phyloP scores from a whole-genome alignment of 2,888 invertebrate species.

The Ptychoptera contaminata region DNA sequence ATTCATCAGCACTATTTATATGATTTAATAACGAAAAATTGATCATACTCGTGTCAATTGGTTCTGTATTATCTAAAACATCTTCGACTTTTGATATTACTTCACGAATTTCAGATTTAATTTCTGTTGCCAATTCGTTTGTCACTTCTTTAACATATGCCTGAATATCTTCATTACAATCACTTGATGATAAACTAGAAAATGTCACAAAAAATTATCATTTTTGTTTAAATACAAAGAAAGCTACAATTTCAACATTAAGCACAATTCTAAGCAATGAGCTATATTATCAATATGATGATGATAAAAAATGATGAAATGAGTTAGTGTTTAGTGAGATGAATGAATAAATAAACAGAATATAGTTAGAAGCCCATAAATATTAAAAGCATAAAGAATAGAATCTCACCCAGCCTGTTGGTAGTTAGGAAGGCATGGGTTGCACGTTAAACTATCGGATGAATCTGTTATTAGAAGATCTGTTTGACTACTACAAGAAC shows the following conservation, averaged over 20 bases:
- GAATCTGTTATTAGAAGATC: constrained; percentile 34
- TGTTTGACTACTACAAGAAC: constrained; percentile 51
- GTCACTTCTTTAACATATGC: constrained; percentile 66
- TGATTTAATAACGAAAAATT: constrained; percentile 9
- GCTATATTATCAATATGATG: too few relatives aligned
- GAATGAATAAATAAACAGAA: too few relatives aligned
- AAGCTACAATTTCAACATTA: background rate
- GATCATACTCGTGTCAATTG: constrained; percentile 32
- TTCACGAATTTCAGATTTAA: constrained; percentile 65
- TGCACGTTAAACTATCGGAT: background rate
- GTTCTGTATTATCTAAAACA: constrained; percentile 53
- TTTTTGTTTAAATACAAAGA: background rate
- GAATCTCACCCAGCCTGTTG: too few relatives aligned
- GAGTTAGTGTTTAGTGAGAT: too few relatives aligned
- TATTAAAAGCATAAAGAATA: too few relatives aligned
- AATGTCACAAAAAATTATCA: background rate
- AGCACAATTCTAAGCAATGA: too few relatives aligned
- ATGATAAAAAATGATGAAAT: too few relatives aligned
- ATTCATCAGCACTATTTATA: constrained; percentile 2
- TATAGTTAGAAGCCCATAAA: too few relatives aligned
- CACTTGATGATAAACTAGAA: constrained; percentile 19
- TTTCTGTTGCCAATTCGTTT: constrained; percentile 61
- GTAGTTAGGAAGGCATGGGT: too few relatives aligned
- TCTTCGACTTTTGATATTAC: constrained; percentile 68
- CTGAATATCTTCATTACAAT: constrained; percentile 44